These are phyloP conservation scores for Zalophus californianus DNA, from an alignment of 2,797 vertebrate genomes.

Conservation along the genomic window DNA sequence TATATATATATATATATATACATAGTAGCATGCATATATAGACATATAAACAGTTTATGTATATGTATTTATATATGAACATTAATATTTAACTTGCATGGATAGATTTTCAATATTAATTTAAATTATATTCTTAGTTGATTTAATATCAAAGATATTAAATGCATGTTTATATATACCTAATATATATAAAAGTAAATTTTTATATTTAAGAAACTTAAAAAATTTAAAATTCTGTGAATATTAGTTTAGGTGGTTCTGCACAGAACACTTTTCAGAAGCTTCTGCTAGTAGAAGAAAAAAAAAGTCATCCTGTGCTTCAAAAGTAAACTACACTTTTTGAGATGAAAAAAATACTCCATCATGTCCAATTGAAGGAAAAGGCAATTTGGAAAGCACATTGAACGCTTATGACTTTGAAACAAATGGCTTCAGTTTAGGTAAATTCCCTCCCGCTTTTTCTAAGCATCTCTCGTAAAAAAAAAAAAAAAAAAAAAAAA, in stretches of 20 bases:
- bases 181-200: not conserved
- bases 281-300: not conserved
- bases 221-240: not conserved
- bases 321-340: not conserved
- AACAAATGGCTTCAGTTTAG: fast-evolving
- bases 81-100: not conserved
- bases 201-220: not conserved
- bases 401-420: not conserved
- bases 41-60: not conserved
- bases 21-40: not conserved
- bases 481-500: not conserved
- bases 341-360: not conserved
- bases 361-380: fast-evolving
- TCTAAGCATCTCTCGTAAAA: not conserved
- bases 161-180: not conserved
- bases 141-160: not conserved
- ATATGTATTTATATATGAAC: too few relatives aligned
- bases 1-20: not conserved
- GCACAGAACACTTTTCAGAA: not conserved
- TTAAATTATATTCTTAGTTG: not conserved
- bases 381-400: too few relatives aligned
- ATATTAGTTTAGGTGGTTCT: not conserved
- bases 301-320: not conserved
- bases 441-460: not conserved
- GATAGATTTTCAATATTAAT: not conserved